Conservation (phyloP, 1,140 invertebrate species). For the Platorchestia sp. region DNA sequence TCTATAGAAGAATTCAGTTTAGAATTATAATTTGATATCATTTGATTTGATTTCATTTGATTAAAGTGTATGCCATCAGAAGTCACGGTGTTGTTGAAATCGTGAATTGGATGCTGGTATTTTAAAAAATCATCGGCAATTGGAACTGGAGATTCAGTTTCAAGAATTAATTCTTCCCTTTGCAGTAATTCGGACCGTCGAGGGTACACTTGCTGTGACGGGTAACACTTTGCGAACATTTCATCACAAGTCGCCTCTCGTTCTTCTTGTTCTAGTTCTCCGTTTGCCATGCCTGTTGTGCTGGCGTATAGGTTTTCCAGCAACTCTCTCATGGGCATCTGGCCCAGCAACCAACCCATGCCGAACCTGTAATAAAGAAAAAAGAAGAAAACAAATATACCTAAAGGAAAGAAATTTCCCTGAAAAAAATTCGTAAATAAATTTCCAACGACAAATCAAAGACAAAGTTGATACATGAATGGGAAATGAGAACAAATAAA, state of each 20-base stretch:
- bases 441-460: no score
- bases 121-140: no score
- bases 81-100: neutral
- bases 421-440: no score
- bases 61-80: no score
- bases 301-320: conserved; percentile 25
- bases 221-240: neutral
- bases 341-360: conserved; percentile 9
- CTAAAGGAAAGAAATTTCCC: no score
- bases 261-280: neutral
- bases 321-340: conserved; percentile 20
- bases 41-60: no score
- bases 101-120: neutral
- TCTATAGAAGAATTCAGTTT: neutral
- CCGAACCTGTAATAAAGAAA: conserved; percentile 10
- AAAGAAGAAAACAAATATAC: neutral
- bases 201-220: neutral
- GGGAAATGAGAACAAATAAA: no score
- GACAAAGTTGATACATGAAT: no score
- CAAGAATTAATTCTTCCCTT: neutral
- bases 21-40: no score
- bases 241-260: no score
- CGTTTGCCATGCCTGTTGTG: neutral
- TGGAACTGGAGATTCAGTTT: neutral
- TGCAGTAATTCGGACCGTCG: neutral